Conservation (phyloP, 1,140 invertebrate species). For the Bactericera cockerelli region DNA sequence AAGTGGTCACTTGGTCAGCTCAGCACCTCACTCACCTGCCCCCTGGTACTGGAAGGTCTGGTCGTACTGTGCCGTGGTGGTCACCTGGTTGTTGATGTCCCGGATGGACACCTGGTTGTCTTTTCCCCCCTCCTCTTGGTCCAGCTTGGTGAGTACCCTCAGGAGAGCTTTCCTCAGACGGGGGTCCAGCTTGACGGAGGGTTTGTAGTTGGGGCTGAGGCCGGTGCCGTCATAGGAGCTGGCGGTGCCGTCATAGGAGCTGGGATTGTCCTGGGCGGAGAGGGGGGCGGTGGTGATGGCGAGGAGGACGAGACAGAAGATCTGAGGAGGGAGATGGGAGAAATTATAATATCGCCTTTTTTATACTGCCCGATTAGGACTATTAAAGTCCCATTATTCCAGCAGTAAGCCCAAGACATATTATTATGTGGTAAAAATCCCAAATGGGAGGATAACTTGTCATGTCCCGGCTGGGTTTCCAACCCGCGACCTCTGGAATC, state of each 20-base stretch:
- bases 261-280: not conserved
- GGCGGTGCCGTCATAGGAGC: too few relatives aligned
- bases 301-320: not conserved
- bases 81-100: conserved; percentile 10
- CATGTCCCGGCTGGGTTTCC: too few relatives aligned
- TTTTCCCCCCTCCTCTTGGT: conserved; percentile 29
- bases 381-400: too few relatives aligned
- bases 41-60: too few relatives aligned
- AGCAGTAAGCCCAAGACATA: too few relatives aligned
- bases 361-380: too few relatives aligned
- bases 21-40: too few relatives aligned
- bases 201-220: conserved; percentile 9
- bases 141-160: conserved; percentile 48
- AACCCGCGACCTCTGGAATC: too few relatives aligned
- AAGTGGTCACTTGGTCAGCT: too few relatives aligned
- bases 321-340: not conserved
- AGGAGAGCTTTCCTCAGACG: conserved; percentile 49
- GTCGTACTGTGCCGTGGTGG: conserved; percentile 10
- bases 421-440: too few relatives aligned
- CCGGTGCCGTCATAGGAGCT: not conserved
- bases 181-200: conserved; percentile 43
- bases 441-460: too few relatives aligned
- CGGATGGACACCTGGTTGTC: conserved; percentile 11
- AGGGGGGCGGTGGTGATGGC: not conserved
- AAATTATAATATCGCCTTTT: too few relatives aligned